Percentiles rank a stretch among this genome's conserved stretches.
Evolutionary conservation across 2,797 vertebrate species (phyloP).

Genomic region (Chromis chromis): DNA sequence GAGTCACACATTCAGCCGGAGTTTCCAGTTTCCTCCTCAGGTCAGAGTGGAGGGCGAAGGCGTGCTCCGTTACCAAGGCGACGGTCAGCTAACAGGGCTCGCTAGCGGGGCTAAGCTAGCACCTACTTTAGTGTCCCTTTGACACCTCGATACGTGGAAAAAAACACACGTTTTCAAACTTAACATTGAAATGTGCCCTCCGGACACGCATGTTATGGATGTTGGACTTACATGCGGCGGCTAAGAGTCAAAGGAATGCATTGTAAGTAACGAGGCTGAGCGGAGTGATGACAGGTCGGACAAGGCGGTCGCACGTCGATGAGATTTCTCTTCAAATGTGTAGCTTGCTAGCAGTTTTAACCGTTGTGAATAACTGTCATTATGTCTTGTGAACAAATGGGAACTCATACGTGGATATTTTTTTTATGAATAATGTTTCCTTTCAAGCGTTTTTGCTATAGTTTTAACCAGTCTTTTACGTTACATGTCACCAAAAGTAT

Average conservation of each 20-base stretch:
- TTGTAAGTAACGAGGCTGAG: slow-evolving; percentile 68
- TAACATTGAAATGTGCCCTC: slow-evolving; percentile 24
- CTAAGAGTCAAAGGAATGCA: slow-evolving; percentile 67
- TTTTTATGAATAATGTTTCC: not conserved
- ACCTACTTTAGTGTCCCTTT: slow-evolving; percentile 14
- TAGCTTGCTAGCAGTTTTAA: not conserved
- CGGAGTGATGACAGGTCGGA: slow-evolving; percentile 30
- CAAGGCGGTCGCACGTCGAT: not conserved
- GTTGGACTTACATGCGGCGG: slow-evolving; percentile 25
- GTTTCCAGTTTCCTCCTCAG: slow-evolving; percentile 65
- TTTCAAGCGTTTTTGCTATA: not conserved
- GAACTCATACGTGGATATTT: not conserved
- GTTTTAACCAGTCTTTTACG: not conserved
- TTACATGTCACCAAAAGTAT: not conserved
- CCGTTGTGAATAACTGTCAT: not conserved
- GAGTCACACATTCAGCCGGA: slow-evolving; percentile 29
- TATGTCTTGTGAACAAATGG: accelerated
- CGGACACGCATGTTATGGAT: slow-evolving; percentile 34
- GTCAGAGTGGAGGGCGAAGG: slow-evolving; percentile 84
- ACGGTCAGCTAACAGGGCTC: slow-evolving; percentile 88
- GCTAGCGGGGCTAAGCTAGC: slow-evolving; percentile 65
- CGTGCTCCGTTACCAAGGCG: slow-evolving; percentile 91
- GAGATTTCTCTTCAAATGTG: not conserved
- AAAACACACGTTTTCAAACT: not conserved
- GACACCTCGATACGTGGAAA: not conserved